Conservation (phyloP, 2,888 invertebrate species). For the Agriopis marginaria region DNA sequence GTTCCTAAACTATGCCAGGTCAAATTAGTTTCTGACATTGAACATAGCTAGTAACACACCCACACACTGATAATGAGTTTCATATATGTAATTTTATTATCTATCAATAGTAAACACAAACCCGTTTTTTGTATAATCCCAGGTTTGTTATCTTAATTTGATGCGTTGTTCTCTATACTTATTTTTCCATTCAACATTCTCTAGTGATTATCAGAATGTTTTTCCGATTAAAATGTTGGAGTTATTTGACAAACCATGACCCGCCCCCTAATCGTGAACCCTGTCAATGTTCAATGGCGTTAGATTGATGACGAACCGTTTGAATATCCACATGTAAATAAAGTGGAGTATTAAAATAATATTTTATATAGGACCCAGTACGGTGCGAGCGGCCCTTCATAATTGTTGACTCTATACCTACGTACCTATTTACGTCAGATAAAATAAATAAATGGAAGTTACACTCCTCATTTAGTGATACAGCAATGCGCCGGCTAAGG, state of each 20-base stretch:
- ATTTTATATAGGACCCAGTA: no score
- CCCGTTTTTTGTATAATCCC: conserved; percentile 5
- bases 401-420: no score
- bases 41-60: background rate
- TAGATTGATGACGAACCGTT: background rate
- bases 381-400: no score
- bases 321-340: no score
- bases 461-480: no score
- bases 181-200: conserved; percentile 6
- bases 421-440: no score
- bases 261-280: background rate
- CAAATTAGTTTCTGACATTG: background rate
- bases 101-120: conserved; percentile 11
- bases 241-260: background rate
- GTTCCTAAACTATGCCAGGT: background rate
- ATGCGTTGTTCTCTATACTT: background rate
- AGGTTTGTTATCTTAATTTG: conserved; percentile 6
- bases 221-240: background rate
- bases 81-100: conserved; percentile 4
- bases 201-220: conserved; percentile 4
- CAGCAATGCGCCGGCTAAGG: no score
- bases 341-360: no score
- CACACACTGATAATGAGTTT: conserved; percentile 3
- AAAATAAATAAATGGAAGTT: no score
- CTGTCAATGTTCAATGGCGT: background rate